Evolutionary conservation across 2,113 vertebrate species (phyloP).

Genomic region (Dicentrarchus labrax): DNA sequence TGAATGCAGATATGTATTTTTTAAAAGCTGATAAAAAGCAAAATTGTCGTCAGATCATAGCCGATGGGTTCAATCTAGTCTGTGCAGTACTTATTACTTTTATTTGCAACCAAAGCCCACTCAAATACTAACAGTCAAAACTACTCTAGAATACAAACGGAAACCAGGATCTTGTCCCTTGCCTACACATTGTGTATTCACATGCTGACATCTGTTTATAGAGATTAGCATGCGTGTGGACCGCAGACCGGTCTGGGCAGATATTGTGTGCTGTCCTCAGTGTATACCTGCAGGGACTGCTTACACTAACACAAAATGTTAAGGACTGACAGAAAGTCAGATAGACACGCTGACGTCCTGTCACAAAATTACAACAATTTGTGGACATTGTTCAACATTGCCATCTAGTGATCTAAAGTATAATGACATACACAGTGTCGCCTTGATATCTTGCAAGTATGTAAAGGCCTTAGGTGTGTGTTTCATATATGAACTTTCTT

Average conservation of each 20-base stretch:
- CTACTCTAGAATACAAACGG: no score
- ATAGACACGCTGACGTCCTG: neutral
- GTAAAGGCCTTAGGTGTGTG: neutral
- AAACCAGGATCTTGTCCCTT: no score
- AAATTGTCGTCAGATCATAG: no score
- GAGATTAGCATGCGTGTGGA: neutral
- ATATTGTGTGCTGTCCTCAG: neutral
- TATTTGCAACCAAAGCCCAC: no score
- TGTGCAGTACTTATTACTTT: no score
- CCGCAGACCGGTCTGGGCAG: neutral
- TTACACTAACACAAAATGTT: neutral
- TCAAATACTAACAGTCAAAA: no score
- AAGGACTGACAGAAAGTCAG: neutral
- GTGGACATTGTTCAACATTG: conserved; percentile 35
- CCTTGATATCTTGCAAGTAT: neutral
- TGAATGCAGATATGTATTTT: no score
- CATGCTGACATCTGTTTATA: neutral
- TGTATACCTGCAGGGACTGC: neutral
- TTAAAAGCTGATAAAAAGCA: no score
- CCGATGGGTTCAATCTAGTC: no score
- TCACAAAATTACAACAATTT: neutral
- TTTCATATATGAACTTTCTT: neutral
- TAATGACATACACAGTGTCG: conserved; percentile 1
- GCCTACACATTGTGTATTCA: no score
- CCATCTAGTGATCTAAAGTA: conserved; percentile 56